phyloP scores from a whole-genome alignment of 2,113 vertebrate species.

The Pituophis catenifer region DNA sequence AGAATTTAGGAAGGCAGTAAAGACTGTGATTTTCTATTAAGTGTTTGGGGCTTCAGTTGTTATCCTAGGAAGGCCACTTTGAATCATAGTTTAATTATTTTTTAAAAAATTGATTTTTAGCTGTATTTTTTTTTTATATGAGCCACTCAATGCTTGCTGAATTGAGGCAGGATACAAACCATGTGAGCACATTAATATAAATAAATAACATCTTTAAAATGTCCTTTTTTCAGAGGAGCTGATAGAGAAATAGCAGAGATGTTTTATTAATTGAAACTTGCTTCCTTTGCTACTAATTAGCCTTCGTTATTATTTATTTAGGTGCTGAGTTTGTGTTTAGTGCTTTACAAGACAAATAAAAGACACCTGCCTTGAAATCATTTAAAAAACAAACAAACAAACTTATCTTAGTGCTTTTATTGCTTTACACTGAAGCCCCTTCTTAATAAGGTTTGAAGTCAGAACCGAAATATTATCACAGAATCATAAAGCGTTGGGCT shows the following conservation, averaged over 20 bases:
- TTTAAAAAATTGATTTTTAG: neutral
- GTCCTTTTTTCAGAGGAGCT: neutral
- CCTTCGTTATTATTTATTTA: constrained; percentile 25
- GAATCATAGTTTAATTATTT: neutral
- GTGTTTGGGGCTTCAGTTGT: neutral
- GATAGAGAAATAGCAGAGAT: neutral
- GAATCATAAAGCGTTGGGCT: neutral
- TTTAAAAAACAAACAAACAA: neutral
- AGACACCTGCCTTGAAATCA: constrained; percentile 5
- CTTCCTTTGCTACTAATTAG: constrained; percentile 21
- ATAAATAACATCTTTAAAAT: neutral
- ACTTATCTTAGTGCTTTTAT: neutral
- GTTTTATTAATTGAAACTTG: constrained; percentile 17
- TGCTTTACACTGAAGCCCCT: neutral
- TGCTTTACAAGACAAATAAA: constrained; percentile 21
- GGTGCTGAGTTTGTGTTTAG: constrained; percentile 3
- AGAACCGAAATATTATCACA: neutral
- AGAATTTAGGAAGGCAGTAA: neutral
- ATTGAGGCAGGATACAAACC: neutral
- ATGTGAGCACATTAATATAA: neutral
- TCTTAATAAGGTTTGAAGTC: neutral
- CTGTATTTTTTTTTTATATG: neutral
- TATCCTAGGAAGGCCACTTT: neutral
- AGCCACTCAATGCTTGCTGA: neutral
- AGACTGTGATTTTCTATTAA: neutral